Evolutionary conservation across 2,113 vertebrate species (phyloP), one percentile per base, ranked within the genome.

Genomic region (Puntigrus tetrazona): DNA sequence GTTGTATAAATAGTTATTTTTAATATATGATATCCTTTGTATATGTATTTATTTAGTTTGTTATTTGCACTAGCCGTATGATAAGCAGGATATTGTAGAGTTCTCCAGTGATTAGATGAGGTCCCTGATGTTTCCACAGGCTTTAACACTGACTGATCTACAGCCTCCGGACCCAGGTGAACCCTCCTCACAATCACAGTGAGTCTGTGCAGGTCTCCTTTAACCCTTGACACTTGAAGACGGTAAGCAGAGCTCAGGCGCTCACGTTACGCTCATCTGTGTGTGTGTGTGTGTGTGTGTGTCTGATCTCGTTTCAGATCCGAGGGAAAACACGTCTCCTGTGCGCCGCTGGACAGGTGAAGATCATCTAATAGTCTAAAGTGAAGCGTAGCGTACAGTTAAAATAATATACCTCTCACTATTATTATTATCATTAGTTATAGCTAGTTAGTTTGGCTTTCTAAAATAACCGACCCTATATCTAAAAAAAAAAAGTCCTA

Each of bases 111-210:
- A 25, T 61, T 61, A 6, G 9, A 9, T 27, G 13, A 31, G 34
- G 11, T 69, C 65, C 4, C 34, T 52, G 41, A 76, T 70, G 82
- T 18, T 5, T 84, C 81, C 73, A 2, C 87, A 95, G 94, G 88
- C 91, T 84, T 90, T 95, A 86, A 94, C 91, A 20, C 85, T 93
- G 25, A 80, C 84, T 43, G 93, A 95, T 52, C 65, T 94, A 1
- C 88, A 91, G 38, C 4, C 52, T 34, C 83, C 90, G 7, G 81
- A 86, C 34, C 84, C 77, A 3, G 20, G 57, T 5, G 22, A 83
- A 3, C 69, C 61, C 9, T 43, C 76, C 9, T 11, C 14, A 18
- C 52, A 77, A 78, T 90, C 87, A 72, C 31, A 55, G 94, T 95
- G 81, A 92, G 94, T 92, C 81, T 18, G 38, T n/a, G 10, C 22